Percentiles rank a stretch among this genome's conserved stretches.
Conservation (phyloP, 2,113 vertebrate species). For the Sturnira hondurensis region DNA sequence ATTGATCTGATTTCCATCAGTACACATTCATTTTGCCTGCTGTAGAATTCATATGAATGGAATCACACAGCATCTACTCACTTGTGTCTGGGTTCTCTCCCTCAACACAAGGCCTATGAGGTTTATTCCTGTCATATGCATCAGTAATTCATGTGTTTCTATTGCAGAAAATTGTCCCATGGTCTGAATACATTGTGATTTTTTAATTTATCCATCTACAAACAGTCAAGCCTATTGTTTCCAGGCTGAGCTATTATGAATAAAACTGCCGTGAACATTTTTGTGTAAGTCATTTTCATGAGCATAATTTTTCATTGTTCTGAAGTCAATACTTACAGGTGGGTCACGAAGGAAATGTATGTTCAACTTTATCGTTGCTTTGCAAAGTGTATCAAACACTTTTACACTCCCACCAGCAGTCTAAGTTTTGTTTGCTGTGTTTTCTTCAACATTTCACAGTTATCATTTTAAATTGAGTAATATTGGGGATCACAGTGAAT, state of each 20-base stretch:
- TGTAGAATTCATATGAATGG: too few relatives aligned
- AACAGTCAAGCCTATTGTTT: neutral
- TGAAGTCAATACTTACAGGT: too few relatives aligned
- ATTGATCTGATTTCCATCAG: accelerated
- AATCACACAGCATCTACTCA: accelerated
- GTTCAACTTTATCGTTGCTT: too few relatives aligned
- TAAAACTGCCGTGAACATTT: neutral
- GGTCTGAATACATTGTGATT: accelerated
- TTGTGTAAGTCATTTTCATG: neutral
- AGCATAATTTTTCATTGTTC: neutral
- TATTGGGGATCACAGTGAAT: neutral
- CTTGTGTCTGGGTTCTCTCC: accelerated
- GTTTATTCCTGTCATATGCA: accelerated
- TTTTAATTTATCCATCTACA: accelerated
- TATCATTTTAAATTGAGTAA: neutral
- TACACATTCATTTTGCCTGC: neutral
- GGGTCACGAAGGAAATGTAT: accelerated
- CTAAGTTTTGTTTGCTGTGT: too few relatives aligned
- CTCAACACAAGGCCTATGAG: neutral
- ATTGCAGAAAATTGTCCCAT: accelerated
- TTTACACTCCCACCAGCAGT: neutral
- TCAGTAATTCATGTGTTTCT: neutral
- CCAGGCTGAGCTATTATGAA: neutral
- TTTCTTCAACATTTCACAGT: neutral
- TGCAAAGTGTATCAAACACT: accelerated